These are phyloP conservation scores for Sphaeridia pumilis DNA, from an alignment of 2,888 invertebrate species.

Conservation along the genomic window DNA sequence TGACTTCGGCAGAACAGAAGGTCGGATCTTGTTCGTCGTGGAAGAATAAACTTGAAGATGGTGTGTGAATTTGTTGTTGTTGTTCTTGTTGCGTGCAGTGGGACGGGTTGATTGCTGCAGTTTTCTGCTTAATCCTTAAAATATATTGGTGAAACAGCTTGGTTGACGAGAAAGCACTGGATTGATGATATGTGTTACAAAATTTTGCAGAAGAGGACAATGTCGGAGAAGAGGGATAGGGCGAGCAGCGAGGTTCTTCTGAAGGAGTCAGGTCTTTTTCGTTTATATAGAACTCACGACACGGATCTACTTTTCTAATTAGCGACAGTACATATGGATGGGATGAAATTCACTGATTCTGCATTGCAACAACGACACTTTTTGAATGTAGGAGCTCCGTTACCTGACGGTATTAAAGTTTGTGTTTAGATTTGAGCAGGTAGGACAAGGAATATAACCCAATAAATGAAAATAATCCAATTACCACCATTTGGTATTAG, in stretches of 20 bases:
- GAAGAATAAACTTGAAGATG: not conserved
- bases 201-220: conserved; percentile 3
- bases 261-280: conserved; percentile 6
- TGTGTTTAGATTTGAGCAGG: too few species aligned
- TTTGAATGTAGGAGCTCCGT: too few species aligned
- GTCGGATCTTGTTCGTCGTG: not conserved
- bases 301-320: too few species aligned
- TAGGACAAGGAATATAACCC: too few species aligned
- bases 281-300: conserved; percentile 1
- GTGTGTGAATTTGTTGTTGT: too few species aligned
- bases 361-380: too few species aligned
- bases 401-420: too few species aligned
- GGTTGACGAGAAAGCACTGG: conserved; percentile 7
- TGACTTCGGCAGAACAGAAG: conserved; percentile 1
- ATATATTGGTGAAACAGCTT: conserved; percentile 6
- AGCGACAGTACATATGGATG: too few species aligned
- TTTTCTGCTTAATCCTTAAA: conserved; percentile 9
- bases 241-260: not conserved
- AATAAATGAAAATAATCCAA: too few species aligned
- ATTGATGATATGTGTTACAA: conserved; percentile 5
- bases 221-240: conserved; percentile 7
- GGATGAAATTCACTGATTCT: too few species aligned
- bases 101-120: not conserved
- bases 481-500: too few species aligned
- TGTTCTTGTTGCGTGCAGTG: not conserved